Evolutionary conservation across 2,113 vertebrate species (phyloP).

Genomic region (Eonycteris spelaea): DNA sequence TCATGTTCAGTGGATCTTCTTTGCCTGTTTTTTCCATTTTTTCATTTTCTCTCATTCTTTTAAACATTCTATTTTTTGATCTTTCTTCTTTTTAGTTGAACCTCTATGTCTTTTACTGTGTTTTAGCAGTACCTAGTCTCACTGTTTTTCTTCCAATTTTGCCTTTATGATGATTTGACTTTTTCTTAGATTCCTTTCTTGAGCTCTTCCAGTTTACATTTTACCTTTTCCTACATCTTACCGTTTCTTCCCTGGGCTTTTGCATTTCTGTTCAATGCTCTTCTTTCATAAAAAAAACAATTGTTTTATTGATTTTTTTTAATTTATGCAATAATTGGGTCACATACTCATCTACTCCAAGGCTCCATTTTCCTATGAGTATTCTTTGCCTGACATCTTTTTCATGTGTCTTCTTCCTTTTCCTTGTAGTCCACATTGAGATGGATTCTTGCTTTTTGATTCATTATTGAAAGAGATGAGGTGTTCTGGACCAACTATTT

Average conservation of each 20-base stretch:
- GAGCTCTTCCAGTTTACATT: not conserved
- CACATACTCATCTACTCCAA: not conserved
- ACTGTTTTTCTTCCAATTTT: not conserved
- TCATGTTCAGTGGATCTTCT: not conserved
- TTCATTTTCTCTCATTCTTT: not conserved
- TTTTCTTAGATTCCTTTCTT: not conserved
- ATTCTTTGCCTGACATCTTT: not conserved
- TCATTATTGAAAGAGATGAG: not conserved
- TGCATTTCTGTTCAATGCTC: not conserved
- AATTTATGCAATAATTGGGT: not conserved
- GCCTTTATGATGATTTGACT: not conserved
- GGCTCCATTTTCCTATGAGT: not conserved
- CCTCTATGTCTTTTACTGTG: not conserved
- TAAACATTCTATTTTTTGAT: not conserved
- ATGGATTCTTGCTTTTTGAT: not conserved
- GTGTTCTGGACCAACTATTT: not conserved
- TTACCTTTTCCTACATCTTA: not conserved
- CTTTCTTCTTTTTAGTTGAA: not conserved
- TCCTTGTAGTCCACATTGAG: not conserved
- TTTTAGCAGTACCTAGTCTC: not conserved
- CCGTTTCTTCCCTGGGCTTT: not conserved
- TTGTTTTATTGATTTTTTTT: not conserved
- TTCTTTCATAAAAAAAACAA: not conserved
- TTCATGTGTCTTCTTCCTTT: not conserved
- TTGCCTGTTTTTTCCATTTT: not conserved